Evolutionary conservation across 2,888 invertebrate species (phyloP), one percentile per base, ranked within the genome.

Genomic region (Protophormia terraenovae): DNA sequence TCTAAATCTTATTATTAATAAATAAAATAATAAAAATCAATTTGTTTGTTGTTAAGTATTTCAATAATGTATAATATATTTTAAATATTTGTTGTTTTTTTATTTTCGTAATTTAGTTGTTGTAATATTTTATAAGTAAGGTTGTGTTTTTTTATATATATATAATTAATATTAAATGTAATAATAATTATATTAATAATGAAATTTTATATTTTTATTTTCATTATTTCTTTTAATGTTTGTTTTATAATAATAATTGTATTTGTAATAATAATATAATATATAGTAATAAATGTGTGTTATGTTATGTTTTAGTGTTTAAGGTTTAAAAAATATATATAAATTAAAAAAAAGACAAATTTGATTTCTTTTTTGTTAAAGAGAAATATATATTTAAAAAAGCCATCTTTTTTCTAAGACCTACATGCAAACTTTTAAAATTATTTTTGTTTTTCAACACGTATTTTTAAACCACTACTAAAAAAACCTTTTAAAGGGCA

Each of bases 101-200:
- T 22, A 67, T 67, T 24, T 29, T 80, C 64, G 66, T 55, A 50
- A 47, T 71, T 67, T 58, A 69, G 50, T 71, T 80, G 62, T 64
- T 45, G 73, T 71, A 53, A 75, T 84, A 62, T 78, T n/a, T 78
- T 55, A 47, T 72, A 47, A 62, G 27, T 79, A 71, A 55, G 24
- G 66, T 76, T 66, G 19, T 55, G 55, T 76, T 32, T 41, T 69
- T 66, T 62, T 60, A 66, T 45, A n/a, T 72, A 29, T 67, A 32
- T 69, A 76, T 83, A 84, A 86, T 75, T 75, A 50, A 73, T 77
- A 86, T 83, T 86, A 86, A 60, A 29, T 58, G 29, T 60, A 58
- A 19, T 76, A 45, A 64, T 64, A 72, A 53, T 67, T 16, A 67
- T 55, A 22, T 38, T 41, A 53, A 29, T 66, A 55, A 50, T 71